These are phyloP conservation scores for Mesoligia furuncula DNA, from an alignment of 2,888 invertebrate species.

Conservation along the genomic window DNA sequence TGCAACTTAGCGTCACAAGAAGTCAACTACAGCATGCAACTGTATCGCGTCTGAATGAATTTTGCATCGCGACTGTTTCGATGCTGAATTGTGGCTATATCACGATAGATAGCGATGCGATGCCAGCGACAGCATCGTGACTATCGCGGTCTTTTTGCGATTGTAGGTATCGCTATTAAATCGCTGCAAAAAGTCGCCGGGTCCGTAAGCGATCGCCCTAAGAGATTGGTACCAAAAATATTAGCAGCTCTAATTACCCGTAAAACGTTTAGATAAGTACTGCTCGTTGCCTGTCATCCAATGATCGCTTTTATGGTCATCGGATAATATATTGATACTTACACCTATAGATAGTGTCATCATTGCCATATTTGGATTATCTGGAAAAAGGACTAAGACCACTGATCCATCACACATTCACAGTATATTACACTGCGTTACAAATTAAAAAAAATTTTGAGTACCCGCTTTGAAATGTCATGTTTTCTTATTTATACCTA, in stretches of 20 bases:
- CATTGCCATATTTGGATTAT: background rate
- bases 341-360: background rate
- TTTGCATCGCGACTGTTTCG: background rate
- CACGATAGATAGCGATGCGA: background rate
- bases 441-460: no score
- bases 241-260: background rate
- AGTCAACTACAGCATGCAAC: background rate
- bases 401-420: background rate
- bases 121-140: background rate
- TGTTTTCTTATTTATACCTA: no score
- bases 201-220: background rate
- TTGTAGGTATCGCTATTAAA: background rate
- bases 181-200: no score
- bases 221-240: background rate
- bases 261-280: slow-evolving; percentile 1
- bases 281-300: background rate
- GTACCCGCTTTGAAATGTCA: no score
- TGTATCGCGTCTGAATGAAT: background rate
- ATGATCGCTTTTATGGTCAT: background rate
- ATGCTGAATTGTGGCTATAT: background rate
- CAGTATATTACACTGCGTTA: no score
- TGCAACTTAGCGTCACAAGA: background rate
- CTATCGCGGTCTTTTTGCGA: background rate
- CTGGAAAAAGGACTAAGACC: background rate
- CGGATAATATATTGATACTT: background rate